Conservation (phyloP, 2,888 invertebrate species). For the Mantis religiosa region DNA sequence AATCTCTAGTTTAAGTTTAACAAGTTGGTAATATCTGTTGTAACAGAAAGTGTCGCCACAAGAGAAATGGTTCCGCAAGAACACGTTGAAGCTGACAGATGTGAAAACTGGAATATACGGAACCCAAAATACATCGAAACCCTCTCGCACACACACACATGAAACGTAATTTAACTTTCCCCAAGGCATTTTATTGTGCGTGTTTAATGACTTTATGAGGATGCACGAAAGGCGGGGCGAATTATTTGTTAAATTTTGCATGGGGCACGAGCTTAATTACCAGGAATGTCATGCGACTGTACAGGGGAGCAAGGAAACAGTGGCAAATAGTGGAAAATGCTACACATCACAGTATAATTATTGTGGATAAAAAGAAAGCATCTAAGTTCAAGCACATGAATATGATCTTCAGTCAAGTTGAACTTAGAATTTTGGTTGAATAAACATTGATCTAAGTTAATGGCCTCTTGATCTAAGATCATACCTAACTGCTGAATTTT, state of each 20-base stretch:
- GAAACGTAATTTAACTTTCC: neutral
- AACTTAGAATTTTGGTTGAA: no score
- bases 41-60: neutral
- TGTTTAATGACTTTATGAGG: neutral
- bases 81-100: neutral
- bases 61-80: neutral
- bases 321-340: neutral
- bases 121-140: neutral
- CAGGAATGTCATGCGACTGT: neutral
- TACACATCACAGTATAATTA: neutral
- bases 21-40: no score
- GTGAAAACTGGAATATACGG: neutral
- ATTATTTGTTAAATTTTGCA: neutral
- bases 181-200: neutral
- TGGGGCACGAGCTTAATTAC: neutral
- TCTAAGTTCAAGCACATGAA: no score
- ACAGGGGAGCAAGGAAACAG: neutral
- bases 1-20: no score
- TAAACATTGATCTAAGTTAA: no score
- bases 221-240: neutral
- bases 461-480: no score
- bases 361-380: neutral
- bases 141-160: neutral
- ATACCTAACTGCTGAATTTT: no score
- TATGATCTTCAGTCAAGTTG: no score